Evolutionary conservation across 2,888 invertebrate species (phyloP).

Genomic region (Carterocephalus palaemon): DNA sequence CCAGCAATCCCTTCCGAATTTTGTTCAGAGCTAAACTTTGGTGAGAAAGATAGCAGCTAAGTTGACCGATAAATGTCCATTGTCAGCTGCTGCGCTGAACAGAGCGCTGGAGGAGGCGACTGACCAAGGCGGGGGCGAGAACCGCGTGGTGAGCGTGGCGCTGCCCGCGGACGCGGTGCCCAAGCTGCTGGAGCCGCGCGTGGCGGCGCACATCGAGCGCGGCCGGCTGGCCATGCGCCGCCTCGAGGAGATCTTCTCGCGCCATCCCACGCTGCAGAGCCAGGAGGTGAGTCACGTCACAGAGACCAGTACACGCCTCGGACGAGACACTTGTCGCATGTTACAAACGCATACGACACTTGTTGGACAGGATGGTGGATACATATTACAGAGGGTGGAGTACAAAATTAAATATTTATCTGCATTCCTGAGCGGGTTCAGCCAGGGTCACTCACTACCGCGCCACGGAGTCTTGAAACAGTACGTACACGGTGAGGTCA

Average conservation of each 20-base stretch:
- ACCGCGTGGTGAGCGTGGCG: conserved; percentile 22
- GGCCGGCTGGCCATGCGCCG: conserved; percentile 86
- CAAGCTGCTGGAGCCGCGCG: conserved; percentile 76
- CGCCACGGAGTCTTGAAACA: too few species aligned
- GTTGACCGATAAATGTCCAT: too few species aligned
- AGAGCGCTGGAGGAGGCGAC: conserved; percentile 29
- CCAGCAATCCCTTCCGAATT: too few species aligned
- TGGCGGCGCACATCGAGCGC: conserved; percentile 87
- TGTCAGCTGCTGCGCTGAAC: conserved; percentile 21
- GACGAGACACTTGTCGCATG: background rate
- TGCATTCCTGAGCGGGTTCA: too few species aligned
- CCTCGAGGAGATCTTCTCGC: conserved; percentile 88
- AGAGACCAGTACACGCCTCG: background rate
- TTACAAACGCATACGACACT: too few species aligned
- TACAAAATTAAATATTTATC: too few species aligned
- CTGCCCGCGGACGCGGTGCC: conserved; percentile 43
- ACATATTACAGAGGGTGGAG: background rate
- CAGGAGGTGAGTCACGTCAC: conserved; percentile 77
- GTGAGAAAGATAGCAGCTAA: too few species aligned
- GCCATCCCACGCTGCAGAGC: conserved; percentile 86
- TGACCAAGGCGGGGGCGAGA: conserved; percentile 20
- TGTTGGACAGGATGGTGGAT: too few species aligned
- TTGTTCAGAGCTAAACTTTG: too few species aligned
- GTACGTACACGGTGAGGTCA: too few species aligned
- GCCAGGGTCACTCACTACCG: too few species aligned